These are phyloP conservation scores for Drusus annulatus DNA, from an alignment of 1,140 invertebrate genomes.

Conservation along the genomic window DNA sequence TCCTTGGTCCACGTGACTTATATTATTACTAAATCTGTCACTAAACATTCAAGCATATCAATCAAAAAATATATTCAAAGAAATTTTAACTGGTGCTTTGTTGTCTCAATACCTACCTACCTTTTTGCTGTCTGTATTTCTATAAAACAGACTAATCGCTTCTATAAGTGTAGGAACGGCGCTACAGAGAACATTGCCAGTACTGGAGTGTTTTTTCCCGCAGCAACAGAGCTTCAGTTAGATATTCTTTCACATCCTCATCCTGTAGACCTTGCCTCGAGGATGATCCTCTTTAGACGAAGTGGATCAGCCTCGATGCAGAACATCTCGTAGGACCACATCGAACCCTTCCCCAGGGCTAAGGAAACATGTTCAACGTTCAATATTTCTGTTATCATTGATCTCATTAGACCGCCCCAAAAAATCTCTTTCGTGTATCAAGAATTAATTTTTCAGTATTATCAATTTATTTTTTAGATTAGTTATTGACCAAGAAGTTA, in stretches of 20 bases:
- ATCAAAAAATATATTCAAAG: not conserved
- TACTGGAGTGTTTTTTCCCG: not conserved
- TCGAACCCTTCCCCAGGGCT: not conserved
- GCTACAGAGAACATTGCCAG: not conserved
- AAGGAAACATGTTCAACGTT: constrained; percentile 12
- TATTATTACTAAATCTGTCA: no score
- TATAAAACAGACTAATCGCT: no score
- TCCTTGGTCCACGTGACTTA: not conserved
- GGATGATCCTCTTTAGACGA: constrained; percentile 28
- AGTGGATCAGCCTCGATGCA: constrained; percentile 27
- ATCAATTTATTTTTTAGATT: constrained; percentile 6
- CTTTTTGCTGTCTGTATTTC: not conserved
- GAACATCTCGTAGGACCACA: not conserved
- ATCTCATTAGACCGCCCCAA: constrained; percentile 31
- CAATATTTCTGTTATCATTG: constrained; percentile 9
- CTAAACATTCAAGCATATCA: no score
- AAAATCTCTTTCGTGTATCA: not conserved
- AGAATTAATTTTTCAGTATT: constrained; percentile 34
- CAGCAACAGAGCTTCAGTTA: constrained; percentile 32
- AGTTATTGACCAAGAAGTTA: not conserved
- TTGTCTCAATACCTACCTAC: not conserved
- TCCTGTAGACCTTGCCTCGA: constrained; percentile 2
- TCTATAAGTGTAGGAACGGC: not conserved
- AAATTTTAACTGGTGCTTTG: not conserved
- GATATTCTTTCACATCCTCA: constrained; percentile 1